phyloP scores from a whole-genome alignment of 2,888 invertebrate species.

The Leucoptera coffeella region DNA sequence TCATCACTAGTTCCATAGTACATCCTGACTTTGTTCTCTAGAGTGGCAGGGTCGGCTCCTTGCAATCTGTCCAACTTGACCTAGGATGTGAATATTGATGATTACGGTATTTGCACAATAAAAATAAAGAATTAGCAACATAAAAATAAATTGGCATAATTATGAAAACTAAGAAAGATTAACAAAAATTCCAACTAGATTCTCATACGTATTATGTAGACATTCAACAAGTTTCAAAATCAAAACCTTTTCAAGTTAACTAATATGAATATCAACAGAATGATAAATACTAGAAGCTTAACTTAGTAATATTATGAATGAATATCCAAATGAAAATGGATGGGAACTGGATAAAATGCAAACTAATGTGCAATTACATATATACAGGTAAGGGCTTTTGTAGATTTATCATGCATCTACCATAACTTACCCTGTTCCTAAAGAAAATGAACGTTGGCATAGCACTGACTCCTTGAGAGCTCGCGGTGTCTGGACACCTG shows the following conservation, averaged over 20 bases:
- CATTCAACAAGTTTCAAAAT: no score
- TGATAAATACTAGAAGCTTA: no score
- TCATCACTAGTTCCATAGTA: slow-evolving; percentile 66
- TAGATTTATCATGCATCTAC: not conserved
- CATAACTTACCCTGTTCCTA: slow-evolving; percentile 61
- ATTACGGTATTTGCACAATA: not conserved
- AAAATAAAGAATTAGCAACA: no score
- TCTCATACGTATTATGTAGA: no score
- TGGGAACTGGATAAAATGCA: not conserved
- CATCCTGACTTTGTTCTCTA: slow-evolving; percentile 88
- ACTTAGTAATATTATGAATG: no score
- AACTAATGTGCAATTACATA: not conserved
- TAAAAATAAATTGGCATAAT: no score
- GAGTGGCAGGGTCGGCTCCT: slow-evolving; percentile 76
- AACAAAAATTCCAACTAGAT: no score
- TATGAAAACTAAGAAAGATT: no score
- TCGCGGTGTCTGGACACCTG: slow-evolving; percentile 83
- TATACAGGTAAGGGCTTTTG: no score
- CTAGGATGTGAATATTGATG: slow-evolving; percentile 18
- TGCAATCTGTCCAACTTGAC: slow-evolving; percentile 79
- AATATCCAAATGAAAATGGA: not conserved
- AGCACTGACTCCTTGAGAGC: slow-evolving; percentile 82
- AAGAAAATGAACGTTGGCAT: slow-evolving; percentile 99
- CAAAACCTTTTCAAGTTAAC: no score
- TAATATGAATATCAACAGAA: no score